Evolutionary conservation across 2,797 vertebrate genomes (phyloP).

Genomic region (Prunella strophiata): DNA sequence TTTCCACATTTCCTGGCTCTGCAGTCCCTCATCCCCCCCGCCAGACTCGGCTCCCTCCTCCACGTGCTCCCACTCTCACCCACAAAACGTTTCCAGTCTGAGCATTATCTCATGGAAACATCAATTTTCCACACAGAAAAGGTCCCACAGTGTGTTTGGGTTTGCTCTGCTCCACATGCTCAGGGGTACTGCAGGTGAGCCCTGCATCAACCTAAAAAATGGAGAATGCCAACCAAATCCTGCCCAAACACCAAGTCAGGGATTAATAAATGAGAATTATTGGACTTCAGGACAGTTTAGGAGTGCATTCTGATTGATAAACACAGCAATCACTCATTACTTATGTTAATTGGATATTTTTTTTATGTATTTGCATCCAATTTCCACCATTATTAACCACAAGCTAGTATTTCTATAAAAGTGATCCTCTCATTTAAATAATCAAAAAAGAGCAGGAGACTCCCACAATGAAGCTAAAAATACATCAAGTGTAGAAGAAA

Average conservation of each 20-base stretch:
- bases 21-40: rapidly evolving
- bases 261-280: not conserved
- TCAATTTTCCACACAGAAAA: not conserved
- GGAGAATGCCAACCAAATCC: not conserved
- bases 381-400: not conserved
- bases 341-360: not conserved
- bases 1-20: not conserved
- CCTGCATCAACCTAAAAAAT: not conserved
- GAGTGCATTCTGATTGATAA: not conserved
- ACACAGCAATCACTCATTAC: not conserved
- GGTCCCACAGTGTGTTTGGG: not conserved
- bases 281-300: not conserved
- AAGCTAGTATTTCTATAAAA: not conserved
- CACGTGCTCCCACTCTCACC: not conserved
- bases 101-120: not conserved
- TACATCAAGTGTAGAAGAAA: not conserved
- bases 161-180: not conserved
- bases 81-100: not conserved
- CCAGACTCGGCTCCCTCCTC: not conserved
- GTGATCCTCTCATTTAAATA: not conserved
- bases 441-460: not conserved
- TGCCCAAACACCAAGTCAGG: not conserved
- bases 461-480: not conserved
- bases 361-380: not conserved
- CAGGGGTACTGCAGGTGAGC: not conserved